Base-by-base conservation (phyloP, 2,113 vertebrate genomes). In the Alaudala cheleensis region DNA sequence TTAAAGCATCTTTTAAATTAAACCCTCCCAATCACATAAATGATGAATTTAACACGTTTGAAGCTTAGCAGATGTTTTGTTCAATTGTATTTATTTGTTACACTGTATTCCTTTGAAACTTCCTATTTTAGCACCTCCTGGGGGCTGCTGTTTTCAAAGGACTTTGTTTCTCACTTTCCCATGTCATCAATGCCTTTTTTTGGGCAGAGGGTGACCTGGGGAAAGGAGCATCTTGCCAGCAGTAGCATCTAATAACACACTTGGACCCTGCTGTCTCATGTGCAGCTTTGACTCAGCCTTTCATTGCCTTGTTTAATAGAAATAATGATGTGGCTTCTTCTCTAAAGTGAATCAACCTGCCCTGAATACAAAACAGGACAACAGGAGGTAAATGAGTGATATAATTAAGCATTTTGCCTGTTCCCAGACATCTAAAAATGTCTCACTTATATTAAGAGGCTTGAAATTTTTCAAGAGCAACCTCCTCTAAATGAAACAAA, bases 1-100 rank as follows among this genome's bases (percentile, higher is more conserved):
- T 92, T 80, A 47, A 93, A 82, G 60, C 28, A 51, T 66, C 78
- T 90, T 90, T 71, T 85, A 74, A 71, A 64, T 87, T 85, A 89
- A 85, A 80, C 58, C 66, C 67, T 88, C 87, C 56, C 49, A 81
- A 6, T n/a, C 42, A 74, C 25, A 80, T 37, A 23, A 61, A 82
- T 17, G 42, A 62, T n/a, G 54, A 25, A 90, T 61, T 34, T 65
- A 70, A 76, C 0, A 2, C 1, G 6, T 67, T 69, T 71, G 45
- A 84, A 34, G 50, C 33, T 81, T 66, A 73, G 71, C 45, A 45
- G 70, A 80, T 65, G 39, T 44, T 92, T 92, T 47, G 26, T 81
- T 94, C 19, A 42, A 12, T 62, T 19, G 5, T 61, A 72, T 53
- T 83, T 88, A n/a, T 81, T 91, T 84, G 54, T 73, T 76, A 19